Percentiles rank a stretch among this genome's conserved stretches.
Evolutionary conservation across 2,113 vertebrate genomes (phyloP).

Genomic region (Notarius quadriscutis): DNA sequence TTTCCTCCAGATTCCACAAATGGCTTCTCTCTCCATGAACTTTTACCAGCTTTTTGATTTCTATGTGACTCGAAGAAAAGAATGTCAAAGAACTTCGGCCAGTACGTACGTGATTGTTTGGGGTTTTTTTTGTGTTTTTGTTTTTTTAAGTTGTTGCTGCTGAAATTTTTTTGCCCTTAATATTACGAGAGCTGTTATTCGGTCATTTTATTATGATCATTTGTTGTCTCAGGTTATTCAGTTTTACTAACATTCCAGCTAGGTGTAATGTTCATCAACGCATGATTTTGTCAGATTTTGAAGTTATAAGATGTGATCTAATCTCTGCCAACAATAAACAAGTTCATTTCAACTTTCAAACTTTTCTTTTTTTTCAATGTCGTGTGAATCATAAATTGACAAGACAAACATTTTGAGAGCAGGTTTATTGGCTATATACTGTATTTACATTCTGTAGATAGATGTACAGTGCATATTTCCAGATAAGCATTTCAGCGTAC

Average conservation of each 20-base stretch:
- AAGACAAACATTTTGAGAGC: neutral
- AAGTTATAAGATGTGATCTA: neutral
- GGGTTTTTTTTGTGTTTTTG: neutral
- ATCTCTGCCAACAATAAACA: neutral
- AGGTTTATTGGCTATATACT: constrained; percentile 29
- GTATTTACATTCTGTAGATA: constrained; percentile 30
- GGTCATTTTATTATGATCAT: neutral
- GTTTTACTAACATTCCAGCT: neutral
- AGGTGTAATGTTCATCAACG: neutral
- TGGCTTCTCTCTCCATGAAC: neutral
- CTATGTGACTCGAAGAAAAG: neutral
- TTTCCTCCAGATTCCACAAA: neutral
- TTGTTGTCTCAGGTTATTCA: neutral
- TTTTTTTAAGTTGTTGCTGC: too few relatives aligned
- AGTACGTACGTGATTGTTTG: neutral
- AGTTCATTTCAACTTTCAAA: neutral
- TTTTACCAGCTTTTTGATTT: neutral
- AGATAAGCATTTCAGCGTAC: constrained; percentile 7
- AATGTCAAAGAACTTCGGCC: neutral
- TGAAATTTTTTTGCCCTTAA: neutral
- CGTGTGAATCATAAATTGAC: neutral
- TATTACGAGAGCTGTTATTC: neutral
- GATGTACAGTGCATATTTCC: constrained; percentile 46
- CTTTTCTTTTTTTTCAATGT: neutral
- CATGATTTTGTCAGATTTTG: neutral